Evolutionary conservation across 2,113 vertebrate genomes (phyloP), one percentile per base, ranked within the genome.

Genomic region (Psittacula cyanocephala): DNA sequence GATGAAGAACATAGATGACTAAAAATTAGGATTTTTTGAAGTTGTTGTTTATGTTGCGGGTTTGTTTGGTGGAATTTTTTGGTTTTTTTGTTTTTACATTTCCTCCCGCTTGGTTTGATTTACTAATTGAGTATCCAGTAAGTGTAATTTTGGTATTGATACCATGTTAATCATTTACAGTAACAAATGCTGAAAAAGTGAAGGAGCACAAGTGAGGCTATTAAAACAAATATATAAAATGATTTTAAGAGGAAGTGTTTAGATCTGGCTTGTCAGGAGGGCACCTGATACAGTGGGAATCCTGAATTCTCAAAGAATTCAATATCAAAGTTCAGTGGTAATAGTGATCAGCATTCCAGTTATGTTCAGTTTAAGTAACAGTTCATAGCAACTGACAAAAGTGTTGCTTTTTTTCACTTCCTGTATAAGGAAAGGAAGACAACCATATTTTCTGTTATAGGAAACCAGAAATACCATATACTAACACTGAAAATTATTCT

Each of bases 371-470:
- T 72, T 13, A 43, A 75, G 6, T 35, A 41, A 16, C 3, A 25
- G 13, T 35, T 78, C 24, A 35, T 17, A 35, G 49, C 46, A 86
- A 20, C 33, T 37, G 10, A 19, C 53, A 57, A 3, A 13, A 22
- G 24, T 15, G 28, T 9, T 19, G 69, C 44, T 11, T 2, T 17
- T 70, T 62, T 63, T 63, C 3, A 70, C 22, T 63, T 17, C 28
- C 46, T 59, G 9, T 11, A 3, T 19, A 59, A 70, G 63, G 41
- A 28, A 65, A 81, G 55, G 35, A 75, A 79, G 31, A 23, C 17
- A 39, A 14, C 28, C 1, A 0, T 27, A 5, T 10, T 35, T 57
- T 41, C 70, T 93, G 18, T 15, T 81, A 4, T 9, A 8, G 2
- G 3, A 63, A 41, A 86, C 29, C 13, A 47, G 49, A 50, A 72